These are phyloP conservation scores for Dinocampus coccinellae DNA, from an alignment of 2,888 invertebrate species.

Conservation along the genomic window DNA sequence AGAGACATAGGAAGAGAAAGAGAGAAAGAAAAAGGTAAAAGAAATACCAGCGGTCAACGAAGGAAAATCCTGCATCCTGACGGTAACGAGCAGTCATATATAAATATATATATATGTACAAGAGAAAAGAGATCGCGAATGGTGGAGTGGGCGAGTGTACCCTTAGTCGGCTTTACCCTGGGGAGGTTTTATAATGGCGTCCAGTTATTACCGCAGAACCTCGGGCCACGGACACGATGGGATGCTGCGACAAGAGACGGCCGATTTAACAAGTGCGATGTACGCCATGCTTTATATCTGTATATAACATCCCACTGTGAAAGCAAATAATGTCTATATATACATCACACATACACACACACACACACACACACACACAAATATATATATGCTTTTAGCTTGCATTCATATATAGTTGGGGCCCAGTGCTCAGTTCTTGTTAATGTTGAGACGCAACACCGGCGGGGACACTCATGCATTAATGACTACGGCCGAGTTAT, in stretches of 20 bases:
- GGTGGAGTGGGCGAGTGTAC: constrained; percentile 43
- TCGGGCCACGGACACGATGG: constrained; percentile 65
- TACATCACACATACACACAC: neutral
- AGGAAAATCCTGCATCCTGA: constrained; percentile 64
- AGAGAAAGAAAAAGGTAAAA: constrained; percentile 45
- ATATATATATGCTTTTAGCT: constrained; percentile 28
- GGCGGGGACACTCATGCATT: constrained; percentile 46
- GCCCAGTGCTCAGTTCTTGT: constrained; percentile 37
- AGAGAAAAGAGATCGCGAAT: constrained; percentile 40
- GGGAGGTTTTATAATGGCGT: constrained; percentile 69
- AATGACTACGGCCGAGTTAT: constrained; percentile 44
- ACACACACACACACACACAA: neutral
- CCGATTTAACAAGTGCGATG: constrained; percentile 64
- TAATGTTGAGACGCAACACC: constrained; percentile 44
- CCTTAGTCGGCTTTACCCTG: constrained; percentile 66
- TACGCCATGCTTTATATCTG: constrained; percentile 27
- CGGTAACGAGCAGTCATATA: constrained; percentile 63
- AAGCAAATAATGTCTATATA: constrained; percentile 13
- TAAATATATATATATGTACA: constrained; percentile 11
- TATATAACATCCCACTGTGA: constrained; percentile 10
- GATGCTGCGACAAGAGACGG: constrained; percentile 64
- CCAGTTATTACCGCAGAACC: constrained; percentile 68
- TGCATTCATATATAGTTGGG: neutral
- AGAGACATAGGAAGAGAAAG: neutral
- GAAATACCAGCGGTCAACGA: constrained; percentile 62